Evolutionary conservation across 2,888 invertebrate genomes (phyloP).

Genomic region (Craniophora ligustri): DNA sequence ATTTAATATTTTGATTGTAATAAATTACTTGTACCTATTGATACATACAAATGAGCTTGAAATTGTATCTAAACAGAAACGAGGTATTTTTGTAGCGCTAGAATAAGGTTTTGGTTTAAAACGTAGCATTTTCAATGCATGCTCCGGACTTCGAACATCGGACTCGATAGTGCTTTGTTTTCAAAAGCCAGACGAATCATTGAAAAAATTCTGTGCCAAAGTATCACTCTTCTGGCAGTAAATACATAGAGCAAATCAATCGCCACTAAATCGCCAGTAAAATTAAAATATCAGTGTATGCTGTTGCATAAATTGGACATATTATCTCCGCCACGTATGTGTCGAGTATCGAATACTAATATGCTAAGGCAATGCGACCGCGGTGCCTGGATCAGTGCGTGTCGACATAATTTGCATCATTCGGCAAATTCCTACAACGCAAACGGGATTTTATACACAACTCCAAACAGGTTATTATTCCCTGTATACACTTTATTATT

Average conservation of each 20-base stretch:
- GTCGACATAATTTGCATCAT: conserved; percentile 7
- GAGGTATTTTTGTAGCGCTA: too few relatives aligned
- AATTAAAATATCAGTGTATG: conserved; percentile 5
- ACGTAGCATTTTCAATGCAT: too few relatives aligned
- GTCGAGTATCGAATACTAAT: conserved; percentile 16
- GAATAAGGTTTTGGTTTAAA: too few relatives aligned
- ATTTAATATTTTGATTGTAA: too few relatives aligned
- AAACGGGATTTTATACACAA: neutral
- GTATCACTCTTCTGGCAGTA: too few relatives aligned
- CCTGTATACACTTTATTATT: neutral
- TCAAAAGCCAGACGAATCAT: too few relatives aligned
- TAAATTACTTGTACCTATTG: too few relatives aligned
- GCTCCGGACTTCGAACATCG: too few relatives aligned
- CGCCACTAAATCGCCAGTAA: neutral
- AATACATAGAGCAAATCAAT: neutral
- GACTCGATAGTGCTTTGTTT: too few relatives aligned
- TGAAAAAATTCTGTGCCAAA: too few relatives aligned
- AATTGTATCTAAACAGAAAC: too few relatives aligned
- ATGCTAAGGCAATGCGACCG: conserved; percentile 15
- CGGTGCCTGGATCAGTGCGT: conserved; percentile 4
- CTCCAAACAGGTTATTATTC: conserved; percentile 13
- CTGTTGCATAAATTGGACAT: conserved; percentile 4
- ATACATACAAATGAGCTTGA: too few relatives aligned
- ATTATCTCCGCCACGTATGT: neutral
- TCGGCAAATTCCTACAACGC: conserved; percentile 3